Evolutionary conservation across 2,113 vertebrate species (phyloP).

Genomic region (Nesoenas mayeri): DNA sequence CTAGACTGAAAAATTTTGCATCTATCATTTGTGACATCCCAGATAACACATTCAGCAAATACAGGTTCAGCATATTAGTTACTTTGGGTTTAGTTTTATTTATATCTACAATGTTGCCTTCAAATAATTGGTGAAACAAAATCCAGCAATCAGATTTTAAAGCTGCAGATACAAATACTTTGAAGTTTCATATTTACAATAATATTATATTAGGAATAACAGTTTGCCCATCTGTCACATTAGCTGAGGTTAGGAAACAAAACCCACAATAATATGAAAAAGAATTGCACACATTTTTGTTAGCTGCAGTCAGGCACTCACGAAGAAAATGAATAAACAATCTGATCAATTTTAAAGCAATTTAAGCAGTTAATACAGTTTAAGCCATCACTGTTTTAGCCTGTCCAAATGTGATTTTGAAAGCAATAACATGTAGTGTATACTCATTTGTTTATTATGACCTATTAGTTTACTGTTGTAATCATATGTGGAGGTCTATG

Average conservation of each 20-base stretch:
- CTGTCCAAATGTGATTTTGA: not conserved
- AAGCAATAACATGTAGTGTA: not conserved
- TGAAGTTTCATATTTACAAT: not conserved
- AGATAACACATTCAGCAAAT: not conserved
- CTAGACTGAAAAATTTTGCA: not conserved
- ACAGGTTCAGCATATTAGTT: not conserved
- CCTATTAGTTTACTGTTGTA: not conserved
- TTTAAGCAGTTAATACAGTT: not conserved
- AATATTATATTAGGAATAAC: not conserved
- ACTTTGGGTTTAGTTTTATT: not conserved
- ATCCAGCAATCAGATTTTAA: not conserved
- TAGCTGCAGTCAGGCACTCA: not conserved
- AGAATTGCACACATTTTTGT: not conserved
- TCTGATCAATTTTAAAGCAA: not conserved
- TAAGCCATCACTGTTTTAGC: not conserved
- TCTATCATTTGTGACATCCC: not conserved
- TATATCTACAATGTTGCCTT: not conserved
- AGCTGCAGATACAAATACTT: not conserved
- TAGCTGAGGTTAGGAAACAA: not conserved
- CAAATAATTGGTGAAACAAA: not conserved
- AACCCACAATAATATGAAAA: not conserved
- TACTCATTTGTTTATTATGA: not conserved
- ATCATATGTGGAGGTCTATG: not conserved
- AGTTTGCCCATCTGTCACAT: not conserved
- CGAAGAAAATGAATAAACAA: not conserved